These are phyloP conservation scores for Calameuta pallipes DNA, from an alignment of 2,888 invertebrate genomes.

Conservation along the genomic window DNA sequence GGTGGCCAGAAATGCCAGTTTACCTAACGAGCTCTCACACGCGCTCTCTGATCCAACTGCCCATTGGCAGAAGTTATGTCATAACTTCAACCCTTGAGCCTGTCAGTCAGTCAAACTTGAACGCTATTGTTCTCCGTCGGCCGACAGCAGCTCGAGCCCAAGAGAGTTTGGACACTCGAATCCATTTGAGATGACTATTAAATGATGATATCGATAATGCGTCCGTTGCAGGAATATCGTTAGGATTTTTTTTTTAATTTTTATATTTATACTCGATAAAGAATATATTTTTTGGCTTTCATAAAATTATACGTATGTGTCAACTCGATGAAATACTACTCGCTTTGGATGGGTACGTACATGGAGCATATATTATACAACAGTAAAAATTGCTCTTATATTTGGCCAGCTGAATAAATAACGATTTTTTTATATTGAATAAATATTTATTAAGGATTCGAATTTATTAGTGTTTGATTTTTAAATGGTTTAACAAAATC, in stretches of 20 bases:
- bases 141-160: background rate
- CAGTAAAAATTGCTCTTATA: background rate
- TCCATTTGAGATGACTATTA: background rate
- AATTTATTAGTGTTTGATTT: background rate
- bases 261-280: background rate
- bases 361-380: too few relatives aligned
- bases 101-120: conserved; percentile 3
- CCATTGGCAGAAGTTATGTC: conserved; percentile 3
- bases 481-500: background rate
- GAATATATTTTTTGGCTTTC: background rate
- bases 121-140: background rate
- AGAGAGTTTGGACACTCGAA: background rate
- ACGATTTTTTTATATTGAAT: background rate
- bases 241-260: background rate
- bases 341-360: background rate
- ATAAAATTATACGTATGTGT: background rate
- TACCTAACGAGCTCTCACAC: conserved; percentile 8
- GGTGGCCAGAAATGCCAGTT: conserved; percentile 7
- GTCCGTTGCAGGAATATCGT: background rate
- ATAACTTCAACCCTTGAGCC: conserved; percentile 3
- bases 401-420: background rate
- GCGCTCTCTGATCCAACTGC: background rate
- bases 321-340: background rate
- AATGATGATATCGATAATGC: background rate
- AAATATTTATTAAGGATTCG: background rate